These are phyloP conservation scores for Spheniscus humboldti DNA, from an alignment of 2,797 vertebrate species.

Conservation along the genomic window DNA sequence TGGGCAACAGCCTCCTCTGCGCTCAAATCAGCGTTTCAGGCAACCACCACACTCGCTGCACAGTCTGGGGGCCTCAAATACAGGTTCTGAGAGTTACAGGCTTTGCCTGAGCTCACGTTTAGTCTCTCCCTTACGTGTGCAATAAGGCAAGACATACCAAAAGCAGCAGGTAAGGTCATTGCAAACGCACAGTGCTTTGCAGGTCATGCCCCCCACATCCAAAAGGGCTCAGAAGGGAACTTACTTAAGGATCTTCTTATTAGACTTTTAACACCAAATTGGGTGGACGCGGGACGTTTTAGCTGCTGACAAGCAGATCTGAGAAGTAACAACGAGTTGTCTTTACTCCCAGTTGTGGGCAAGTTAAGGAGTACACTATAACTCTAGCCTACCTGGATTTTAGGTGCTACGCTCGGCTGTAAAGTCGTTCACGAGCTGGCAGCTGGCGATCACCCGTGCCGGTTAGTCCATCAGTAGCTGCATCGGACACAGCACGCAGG, in stretches of 20 bases:
- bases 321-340: background rate
- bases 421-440: background rate
- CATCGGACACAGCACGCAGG: background rate
- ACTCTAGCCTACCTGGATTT: background rate
- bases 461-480: background rate
- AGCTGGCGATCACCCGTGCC: background rate
- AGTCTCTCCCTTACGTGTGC: background rate
- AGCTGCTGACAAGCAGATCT: background rate
- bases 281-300: fast-evolving
- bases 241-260: background rate
- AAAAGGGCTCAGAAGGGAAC: background rate
- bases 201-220: background rate
- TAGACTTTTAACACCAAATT: background rate
- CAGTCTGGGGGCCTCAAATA: background rate
- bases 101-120: background rate
- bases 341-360: background rate
- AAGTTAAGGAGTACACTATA: background rate
- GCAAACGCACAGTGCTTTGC: fast-evolving
- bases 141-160: background rate
- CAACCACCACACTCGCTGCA: background rate
- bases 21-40: too few relatives aligned
- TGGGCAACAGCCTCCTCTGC: too few relatives aligned
- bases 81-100: background rate
- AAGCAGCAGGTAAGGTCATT: background rate
- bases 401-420: too few relatives aligned